Percentiles rank a stretch among this genome's conserved stretches.
These are phyloP conservation scores for Drosophila engyochracea DNA, from an alignment of 2,888 invertebrate species.

Conservation along the genomic window DNA sequence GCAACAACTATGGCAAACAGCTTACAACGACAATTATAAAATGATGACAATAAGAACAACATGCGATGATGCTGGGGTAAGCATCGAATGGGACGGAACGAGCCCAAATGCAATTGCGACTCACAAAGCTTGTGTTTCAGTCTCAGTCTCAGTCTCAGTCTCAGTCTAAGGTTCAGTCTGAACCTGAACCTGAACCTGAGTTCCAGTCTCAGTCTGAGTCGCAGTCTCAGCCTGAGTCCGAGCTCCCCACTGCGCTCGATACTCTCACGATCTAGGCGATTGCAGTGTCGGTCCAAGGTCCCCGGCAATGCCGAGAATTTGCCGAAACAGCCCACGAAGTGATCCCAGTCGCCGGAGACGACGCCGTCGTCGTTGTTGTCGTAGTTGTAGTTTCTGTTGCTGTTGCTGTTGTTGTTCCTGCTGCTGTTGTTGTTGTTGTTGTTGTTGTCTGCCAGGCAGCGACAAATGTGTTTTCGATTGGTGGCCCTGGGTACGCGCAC, in stretches of 20 bases:
- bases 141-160: constrained; percentile 1
- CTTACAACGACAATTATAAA: constrained; percentile 84
- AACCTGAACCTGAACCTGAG: constrained; percentile 6
- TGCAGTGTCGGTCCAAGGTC: constrained; percentile 43
- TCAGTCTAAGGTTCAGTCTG: neutral
- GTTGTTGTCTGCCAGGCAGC: constrained; percentile 45
- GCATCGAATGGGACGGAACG: constrained; percentile 26
- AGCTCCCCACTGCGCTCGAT: constrained; percentile 44
- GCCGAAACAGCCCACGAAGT: constrained; percentile 76
- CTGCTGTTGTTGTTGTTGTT: constrained; percentile 23
- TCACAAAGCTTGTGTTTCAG: constrained; percentile 29
- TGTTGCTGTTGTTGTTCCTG: neutral
- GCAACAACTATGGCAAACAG: constrained; percentile 55
- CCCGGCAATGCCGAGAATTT: constrained; percentile 71
- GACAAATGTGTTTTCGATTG: constrained; percentile 81
- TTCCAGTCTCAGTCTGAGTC: neutral
- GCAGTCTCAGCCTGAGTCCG: neutral
- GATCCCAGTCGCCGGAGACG: constrained; percentile 38
- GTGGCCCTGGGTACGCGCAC: constrained; percentile 49
- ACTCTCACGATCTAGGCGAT: constrained; percentile 76
- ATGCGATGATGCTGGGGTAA: constrained; percentile 68
- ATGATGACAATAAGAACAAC: constrained; percentile 82
- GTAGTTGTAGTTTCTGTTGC: constrained; percentile 3
- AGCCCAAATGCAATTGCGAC: constrained; percentile 30
- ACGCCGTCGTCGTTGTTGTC: constrained; percentile 26